Conservation (phyloP, 2,888 invertebrate species). For the Acleris sparsana region DNA sequence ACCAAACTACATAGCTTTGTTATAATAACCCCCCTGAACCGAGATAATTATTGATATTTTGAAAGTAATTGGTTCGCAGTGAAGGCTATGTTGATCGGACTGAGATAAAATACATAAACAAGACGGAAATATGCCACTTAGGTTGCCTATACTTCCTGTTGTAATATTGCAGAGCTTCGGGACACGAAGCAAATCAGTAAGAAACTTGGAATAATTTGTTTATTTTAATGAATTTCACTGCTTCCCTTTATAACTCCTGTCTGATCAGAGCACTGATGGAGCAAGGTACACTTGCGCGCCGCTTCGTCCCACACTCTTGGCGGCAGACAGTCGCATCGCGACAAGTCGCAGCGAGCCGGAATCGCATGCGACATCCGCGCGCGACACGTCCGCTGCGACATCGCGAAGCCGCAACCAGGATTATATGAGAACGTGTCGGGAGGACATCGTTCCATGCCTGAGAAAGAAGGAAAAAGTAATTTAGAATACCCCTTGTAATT, state of each 20-base stretch:
- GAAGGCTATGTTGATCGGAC: no score
- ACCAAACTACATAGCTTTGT: no score
- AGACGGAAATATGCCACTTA: no score
- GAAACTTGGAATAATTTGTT: neutral
- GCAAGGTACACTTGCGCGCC: constrained; percentile 45
- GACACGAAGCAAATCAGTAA: neutral
- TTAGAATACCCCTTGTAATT: neutral
- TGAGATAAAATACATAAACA: no score
- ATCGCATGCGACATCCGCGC: constrained; percentile 42
- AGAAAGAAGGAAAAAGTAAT: constrained; percentile 19
- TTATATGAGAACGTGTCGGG: constrained; percentile 46
- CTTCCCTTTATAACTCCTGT: constrained; percentile 11
- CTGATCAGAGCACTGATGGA: constrained; percentile 49
- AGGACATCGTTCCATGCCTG: constrained; percentile 51
- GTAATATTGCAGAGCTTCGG: no score
- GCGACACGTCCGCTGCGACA: constrained; percentile 52
- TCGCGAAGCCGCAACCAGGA: constrained; percentile 43
- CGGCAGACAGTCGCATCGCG: constrained; percentile 50
- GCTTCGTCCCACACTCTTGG: constrained; percentile 52
- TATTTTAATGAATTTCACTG: neutral
- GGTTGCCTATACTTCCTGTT: no score
- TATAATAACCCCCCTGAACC: no score
- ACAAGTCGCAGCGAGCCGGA: constrained; percentile 50
- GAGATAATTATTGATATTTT: no score
- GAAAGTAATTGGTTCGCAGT: no score